phyloP scores from a whole-genome alignment of 2,888 invertebrate species.

The Sericinus montela region DNA sequence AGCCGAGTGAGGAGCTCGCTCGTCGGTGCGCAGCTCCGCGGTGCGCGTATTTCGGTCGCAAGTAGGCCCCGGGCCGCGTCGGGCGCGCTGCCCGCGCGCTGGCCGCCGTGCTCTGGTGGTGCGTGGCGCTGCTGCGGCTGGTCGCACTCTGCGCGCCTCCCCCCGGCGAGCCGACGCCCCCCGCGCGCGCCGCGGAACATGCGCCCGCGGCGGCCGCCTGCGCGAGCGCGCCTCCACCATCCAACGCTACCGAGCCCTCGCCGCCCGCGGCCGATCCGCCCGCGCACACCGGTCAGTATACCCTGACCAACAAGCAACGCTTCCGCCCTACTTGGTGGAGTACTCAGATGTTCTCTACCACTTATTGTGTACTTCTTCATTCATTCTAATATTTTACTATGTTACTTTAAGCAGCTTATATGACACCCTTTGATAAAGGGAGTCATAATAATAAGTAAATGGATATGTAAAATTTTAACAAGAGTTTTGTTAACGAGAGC shows the following conservation, averaged over 20 bases:
- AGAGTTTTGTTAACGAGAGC: too few relatives aligned
- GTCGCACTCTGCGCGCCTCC: constrained; percentile 68
- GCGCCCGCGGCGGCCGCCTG: constrained; percentile 59
- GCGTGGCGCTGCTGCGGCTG: constrained; percentile 78
- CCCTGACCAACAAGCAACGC: constrained; percentile 7
- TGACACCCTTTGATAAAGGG: constrained; percentile 5
- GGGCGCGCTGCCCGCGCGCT: constrained; percentile 75
- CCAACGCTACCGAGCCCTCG: constrained; percentile 57
- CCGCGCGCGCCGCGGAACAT: constrained; percentile 68
- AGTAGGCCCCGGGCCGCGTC: constrained; percentile 71
- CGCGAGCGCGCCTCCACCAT: constrained; percentile 67
- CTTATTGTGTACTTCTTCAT: constrained; percentile 23
- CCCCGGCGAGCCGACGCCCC: constrained; percentile 59
- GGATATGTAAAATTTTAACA: too few relatives aligned
- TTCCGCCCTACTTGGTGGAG: too few relatives aligned
- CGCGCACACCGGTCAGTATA: constrained; percentile 62
- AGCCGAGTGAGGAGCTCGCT: constrained; percentile 30
- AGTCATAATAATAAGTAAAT: too few relatives aligned
- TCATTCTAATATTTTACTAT: constrained; percentile 22
- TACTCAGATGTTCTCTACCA: constrained; percentile 11
- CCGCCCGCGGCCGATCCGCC: constrained; percentile 48
- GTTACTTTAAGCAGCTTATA: constrained; percentile 22
- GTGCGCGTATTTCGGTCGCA: constrained; percentile 75
- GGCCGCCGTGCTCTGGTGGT: constrained; percentile 78
- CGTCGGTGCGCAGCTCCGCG: constrained; percentile 52